Base-by-base conservation (phyloP, 2,797 vertebrate species). In the Poecilia picta region DNA sequence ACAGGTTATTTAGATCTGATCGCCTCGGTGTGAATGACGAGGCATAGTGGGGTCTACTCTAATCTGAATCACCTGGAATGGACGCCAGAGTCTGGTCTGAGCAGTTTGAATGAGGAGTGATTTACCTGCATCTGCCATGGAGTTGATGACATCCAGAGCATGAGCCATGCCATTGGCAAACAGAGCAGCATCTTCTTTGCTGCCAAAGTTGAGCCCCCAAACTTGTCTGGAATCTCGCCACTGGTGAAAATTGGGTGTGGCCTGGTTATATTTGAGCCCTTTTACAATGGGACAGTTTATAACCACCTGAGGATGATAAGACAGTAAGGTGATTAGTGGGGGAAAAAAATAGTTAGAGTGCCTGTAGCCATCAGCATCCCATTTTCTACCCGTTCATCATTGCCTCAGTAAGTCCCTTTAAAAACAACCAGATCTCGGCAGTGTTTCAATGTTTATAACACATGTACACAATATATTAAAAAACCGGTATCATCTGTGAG, bases 171-270 rank as follows among this genome's bases (percentile, higher is more conserved):
- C 95, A 0, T 85, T 94, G 7, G 97, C 97, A n/a, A 98, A 98
- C 51, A 97, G 93, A 0, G 92, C 6, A 0, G 98, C 97, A 0
- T 98, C 97, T 81, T 98, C 97, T 47, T 96, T 98, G 93, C 95
- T 98, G 79, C 97, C 93, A 6, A 98, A 99, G 93, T 98, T 98
- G 85, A 99, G 96, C 13, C 98, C 98, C 97, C 97, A 99, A 45
- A 98, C 97, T 89, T 98, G 97, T 11, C 97, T 95, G 5, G 96
- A 94, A 0, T 97, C 97, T 0, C 97, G 90, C 98, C 98, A 99
- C 92, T 99, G 97, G 87, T 99, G 98, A 89, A 99, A 98, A 86
- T 96, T 98, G 73, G 97, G 94, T 0, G 98, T 99, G 82, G 97
- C 97, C 89, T 98, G 97, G 92, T 98, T 98, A 85, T 99, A 99